Base-by-base conservation (phyloP, 2,113 vertebrate genomes). In the Corythaixoides concolor region DNA sequence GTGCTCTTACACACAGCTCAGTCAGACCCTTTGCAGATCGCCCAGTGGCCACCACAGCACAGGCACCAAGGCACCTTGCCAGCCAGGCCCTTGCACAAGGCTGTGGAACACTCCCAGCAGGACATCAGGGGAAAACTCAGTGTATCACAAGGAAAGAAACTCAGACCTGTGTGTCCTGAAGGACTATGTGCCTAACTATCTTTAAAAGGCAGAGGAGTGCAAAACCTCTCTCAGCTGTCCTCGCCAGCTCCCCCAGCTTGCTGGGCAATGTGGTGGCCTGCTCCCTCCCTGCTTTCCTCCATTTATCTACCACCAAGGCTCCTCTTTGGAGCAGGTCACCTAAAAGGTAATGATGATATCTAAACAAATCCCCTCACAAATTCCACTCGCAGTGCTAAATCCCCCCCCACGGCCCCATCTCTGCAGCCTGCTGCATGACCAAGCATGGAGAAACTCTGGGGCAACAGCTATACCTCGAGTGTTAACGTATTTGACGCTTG, bases 21-120 rank as follows among this genome's bases (percentile, higher is more conserved):
- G 47, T 23, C 67, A 37, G 56, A 58, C 13, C 27, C 72, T 56
- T 18, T 33, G 78, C 52, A 52, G 55, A 77, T 35, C 56, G 50
- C n/a, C 9, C 58, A 15, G 53, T 2, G 5, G 53, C 33, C 0
- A 0, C 62, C 0, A 0, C 26, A 24, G 50, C 45, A 49, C 0
- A 3, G n/a, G 73, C 59, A 81, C 37, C 33, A 27, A 26, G 35
- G 47, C 66, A 62, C 58, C 75, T 56, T 35, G 72, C 39, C 63
- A 68, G 27, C 15, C 1, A 5, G 35, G 24, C 8, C 55, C 16
- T 56, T 19, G 53, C 0, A 0, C 26, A 74, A n/a, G 67, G 50
- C 63, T 70, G 18, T n/a, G 41, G 76, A 76, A 63, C 24, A 32
- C 26, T 73, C 63, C 70, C 3, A 12, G 70, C 20, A 62, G 45